Evolutionary conservation across 2,113 vertebrate genomes (phyloP).

Genomic region (Salvelinus namaycush): DNA sequence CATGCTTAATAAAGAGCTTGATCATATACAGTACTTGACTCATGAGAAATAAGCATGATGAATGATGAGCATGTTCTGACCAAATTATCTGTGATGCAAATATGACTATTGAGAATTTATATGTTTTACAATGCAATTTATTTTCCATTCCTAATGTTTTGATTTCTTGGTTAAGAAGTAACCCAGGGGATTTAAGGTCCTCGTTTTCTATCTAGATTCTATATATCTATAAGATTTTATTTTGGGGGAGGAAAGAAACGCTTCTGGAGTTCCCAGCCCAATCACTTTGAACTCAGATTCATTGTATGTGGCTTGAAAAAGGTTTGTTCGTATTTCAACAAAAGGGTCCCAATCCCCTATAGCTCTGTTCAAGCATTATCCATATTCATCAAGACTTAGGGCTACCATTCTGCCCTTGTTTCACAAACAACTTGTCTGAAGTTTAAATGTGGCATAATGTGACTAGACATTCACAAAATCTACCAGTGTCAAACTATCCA

Average conservation of each 20-base stretch:
- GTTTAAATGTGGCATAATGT: too few relatives aligned
- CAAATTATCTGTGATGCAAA: not conserved
- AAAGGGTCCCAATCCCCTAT: conserved; percentile 14
- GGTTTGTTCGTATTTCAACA: conserved; percentile 13
- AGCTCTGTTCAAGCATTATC: conserved; percentile 5
- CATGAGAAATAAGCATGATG: not conserved
- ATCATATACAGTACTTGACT: not conserved
- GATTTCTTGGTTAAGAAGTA: too few relatives aligned
- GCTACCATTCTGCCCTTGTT: not conserved
- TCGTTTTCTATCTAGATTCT: not conserved
- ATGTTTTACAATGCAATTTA: not conserved
- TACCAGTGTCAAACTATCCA: too few relatives aligned
- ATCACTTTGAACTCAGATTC: conserved; percentile 13
- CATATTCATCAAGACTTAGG: conserved; percentile 15
- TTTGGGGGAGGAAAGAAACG: not conserved
- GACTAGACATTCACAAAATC: too few relatives aligned
- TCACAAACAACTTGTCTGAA: too few relatives aligned
- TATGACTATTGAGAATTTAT: too few relatives aligned
- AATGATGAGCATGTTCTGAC: not conserved
- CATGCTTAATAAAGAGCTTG: not conserved
- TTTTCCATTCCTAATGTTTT: not conserved
- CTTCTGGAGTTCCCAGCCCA: not conserved
- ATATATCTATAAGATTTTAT: not conserved
- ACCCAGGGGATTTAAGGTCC: not conserved
- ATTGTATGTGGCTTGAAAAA: conserved; percentile 4